Percentiles rank a stretch among this genome's conserved stretches.
Conservation (phyloP, 2,113 vertebrate species). For the Nothocercus nigrocapillus region DNA sequence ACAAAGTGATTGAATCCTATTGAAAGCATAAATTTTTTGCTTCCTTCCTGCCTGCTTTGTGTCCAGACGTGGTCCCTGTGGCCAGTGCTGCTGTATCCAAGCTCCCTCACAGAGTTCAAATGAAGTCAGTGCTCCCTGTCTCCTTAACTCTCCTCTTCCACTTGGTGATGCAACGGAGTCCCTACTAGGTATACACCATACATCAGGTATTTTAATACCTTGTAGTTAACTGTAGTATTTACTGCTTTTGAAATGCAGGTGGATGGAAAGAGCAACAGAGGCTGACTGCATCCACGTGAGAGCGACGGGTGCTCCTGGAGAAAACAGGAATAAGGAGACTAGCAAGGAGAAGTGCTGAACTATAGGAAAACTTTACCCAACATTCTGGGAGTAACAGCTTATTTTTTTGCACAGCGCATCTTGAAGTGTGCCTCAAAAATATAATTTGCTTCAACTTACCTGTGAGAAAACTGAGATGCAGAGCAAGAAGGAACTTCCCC, state of each 20-base stretch:
- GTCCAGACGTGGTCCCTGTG: background rate
- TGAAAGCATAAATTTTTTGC: background rate
- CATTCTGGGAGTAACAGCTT: background rate
- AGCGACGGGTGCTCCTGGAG: background rate
- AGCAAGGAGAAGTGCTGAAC: background rate
- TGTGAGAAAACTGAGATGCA: background rate
- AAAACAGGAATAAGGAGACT: background rate
- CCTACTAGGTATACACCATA: background rate
- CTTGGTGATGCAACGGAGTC: background rate
- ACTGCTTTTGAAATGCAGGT: background rate
- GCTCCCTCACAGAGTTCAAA: background rate
- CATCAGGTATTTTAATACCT: background rate
- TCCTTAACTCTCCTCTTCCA: background rate
- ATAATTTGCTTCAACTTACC: background rate
- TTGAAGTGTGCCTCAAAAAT: background rate
- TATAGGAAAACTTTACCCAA: background rate
- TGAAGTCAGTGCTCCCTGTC: background rate
- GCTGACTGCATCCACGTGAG: background rate
- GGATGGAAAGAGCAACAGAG: background rate
- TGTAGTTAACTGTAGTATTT: background rate
- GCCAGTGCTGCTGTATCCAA: rapidly evolving
- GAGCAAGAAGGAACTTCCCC: background rate
- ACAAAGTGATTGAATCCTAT: background rate
- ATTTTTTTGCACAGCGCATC: background rate
- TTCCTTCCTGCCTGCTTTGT: background rate